phyloP scores from a whole-genome alignment of 2,113 vertebrate genomes.

The Pteruthius melanotis region DNA sequence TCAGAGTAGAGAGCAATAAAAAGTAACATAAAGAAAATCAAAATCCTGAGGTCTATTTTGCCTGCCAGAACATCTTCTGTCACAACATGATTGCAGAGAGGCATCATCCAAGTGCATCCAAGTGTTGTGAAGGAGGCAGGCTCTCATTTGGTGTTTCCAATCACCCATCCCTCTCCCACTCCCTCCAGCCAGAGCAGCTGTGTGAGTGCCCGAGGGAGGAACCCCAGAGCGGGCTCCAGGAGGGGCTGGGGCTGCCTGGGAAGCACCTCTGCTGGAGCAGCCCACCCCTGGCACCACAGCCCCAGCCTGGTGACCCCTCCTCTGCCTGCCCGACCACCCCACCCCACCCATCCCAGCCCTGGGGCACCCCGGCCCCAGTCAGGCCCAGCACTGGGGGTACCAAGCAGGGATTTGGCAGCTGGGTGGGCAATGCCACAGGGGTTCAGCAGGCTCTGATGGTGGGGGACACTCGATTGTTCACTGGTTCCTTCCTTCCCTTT shows the following conservation, averaged over 20 bases:
- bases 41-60: neutral
- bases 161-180: rapidly evolving
- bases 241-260: neutral
- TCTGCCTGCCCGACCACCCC: rapidly evolving
- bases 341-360: rapidly evolving
- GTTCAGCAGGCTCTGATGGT: rapidly evolving
- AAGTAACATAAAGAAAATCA: neutral
- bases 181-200: rapidly evolving
- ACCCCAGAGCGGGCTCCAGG: rapidly evolving
- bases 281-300: rapidly evolving
- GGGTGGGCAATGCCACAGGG: rapidly evolving
- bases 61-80: neutral
- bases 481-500: neutral
- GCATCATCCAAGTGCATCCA: neutral
- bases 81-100: neutral
- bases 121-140: neutral
- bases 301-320: rapidly evolving
- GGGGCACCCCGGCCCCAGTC: rapidly evolving
- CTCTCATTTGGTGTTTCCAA: no score
- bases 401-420: rapidly evolving
- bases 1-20: neutral
- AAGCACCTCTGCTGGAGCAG: rapidly evolving
- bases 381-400: rapidly evolving
- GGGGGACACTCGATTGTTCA: rapidly evolving
- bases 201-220: rapidly evolving